These are phyloP conservation scores for Centropus bengalensis DNA, from an alignment of 2,113 vertebrate species.

Conservation along the genomic window DNA sequence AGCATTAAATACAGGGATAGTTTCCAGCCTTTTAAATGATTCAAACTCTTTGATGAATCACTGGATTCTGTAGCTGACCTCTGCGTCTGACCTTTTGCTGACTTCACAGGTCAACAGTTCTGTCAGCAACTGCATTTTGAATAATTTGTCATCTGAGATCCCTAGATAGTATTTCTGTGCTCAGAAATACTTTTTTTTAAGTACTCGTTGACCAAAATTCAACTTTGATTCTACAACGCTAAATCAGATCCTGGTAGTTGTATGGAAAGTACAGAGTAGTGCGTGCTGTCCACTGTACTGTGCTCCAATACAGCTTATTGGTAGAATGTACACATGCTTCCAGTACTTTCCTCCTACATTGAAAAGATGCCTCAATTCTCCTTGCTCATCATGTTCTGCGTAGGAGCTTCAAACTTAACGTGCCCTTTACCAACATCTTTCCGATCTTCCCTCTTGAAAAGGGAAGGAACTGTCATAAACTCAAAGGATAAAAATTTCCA, in stretches of 20 bases:
- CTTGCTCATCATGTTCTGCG: neutral
- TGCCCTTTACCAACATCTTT: neutral
- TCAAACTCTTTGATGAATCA: neutral
- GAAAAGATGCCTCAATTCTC: neutral
- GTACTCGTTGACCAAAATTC: neutral
- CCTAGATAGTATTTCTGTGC: neutral
- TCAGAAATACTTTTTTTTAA: neutral
- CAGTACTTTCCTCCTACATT: neutral
- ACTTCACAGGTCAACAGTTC: constrained; percentile 6
- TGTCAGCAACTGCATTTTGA: neutral
- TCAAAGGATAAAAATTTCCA: neutral
- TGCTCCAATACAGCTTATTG: no score
- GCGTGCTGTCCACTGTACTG: neutral
- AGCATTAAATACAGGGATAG: neutral
- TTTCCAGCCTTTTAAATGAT: neutral
- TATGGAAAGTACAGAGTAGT: neutral
- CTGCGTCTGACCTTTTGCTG: neutral
- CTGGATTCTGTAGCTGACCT: constrained; percentile 5
- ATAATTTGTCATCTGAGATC: neutral
- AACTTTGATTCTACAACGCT: neutral
- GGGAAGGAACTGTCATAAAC: neutral
- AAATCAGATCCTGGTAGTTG: neutral
- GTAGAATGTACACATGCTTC: neutral
- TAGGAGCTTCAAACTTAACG: neutral
- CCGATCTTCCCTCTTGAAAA: neutral